Conservation (phyloP, 1,140 invertebrate genomes). For the Lordiphosa clarofinis region DNA sequence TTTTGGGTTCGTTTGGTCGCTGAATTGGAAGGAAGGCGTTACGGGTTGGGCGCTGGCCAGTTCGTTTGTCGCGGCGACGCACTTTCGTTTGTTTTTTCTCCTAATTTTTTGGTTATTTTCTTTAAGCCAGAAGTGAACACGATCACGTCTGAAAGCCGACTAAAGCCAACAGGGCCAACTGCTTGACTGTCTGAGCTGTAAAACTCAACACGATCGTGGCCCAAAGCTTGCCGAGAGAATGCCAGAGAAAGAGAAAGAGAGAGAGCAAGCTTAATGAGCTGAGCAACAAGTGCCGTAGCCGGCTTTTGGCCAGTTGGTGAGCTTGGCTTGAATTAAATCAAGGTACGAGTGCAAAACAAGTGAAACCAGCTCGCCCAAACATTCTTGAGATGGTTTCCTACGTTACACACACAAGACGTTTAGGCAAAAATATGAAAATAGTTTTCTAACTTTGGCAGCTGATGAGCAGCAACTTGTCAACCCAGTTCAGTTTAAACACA, state of each 20-base stretch:
- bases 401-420: conserved; percentile 15
- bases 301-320: conserved; percentile 27
- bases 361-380: conserved; percentile 79
- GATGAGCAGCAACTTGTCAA: conserved; percentile 37
- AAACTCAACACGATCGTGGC: conserved; percentile 20
- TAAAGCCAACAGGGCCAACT: conserved; percentile 19
- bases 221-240: conserved; percentile 23
- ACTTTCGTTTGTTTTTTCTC: conserved; percentile 37
- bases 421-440: conserved; percentile 38
- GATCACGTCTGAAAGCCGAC: conserved; percentile 41
- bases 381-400: conserved; percentile 70
- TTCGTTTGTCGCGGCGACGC: conserved; percentile 41
- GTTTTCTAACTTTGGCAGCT: conserved; percentile 21
- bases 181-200: conserved; percentile 1
- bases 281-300: conserved; percentile 40
- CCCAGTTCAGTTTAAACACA: conserved; percentile 27
- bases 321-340: conserved; percentile 58
- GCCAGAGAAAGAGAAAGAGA: conserved; percentile 2
- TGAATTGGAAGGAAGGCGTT: conserved; percentile 35
- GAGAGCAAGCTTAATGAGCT: conserved; percentile 17
- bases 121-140: conserved; percentile 32
- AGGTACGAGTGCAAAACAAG: conserved; percentile 67
- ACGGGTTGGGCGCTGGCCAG: conserved; percentile 41
- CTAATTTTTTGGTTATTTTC: conserved; percentile 3
- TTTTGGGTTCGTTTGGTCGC: conserved; percentile 53